Conservation (phyloP, 2,113 vertebrate species). For the Rhabdornis inornatus region DNA sequence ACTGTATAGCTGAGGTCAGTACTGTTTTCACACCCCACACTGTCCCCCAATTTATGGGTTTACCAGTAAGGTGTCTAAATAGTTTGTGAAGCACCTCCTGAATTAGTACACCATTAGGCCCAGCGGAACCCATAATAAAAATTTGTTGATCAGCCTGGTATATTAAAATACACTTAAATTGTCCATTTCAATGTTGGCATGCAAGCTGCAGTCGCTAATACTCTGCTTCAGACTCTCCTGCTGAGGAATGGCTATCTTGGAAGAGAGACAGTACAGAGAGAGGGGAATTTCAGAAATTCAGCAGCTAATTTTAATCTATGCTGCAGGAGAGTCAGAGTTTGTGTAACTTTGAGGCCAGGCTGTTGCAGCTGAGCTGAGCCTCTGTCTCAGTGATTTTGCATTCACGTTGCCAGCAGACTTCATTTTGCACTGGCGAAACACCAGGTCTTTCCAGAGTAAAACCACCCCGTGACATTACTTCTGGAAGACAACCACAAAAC, state of each 20-base stretch:
- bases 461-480: conserved; percentile 45
- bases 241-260: neutral
- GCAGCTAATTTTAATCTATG: neutral
- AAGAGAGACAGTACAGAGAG: neutral
- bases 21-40: neutral
- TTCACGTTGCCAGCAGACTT: conserved; percentile 17
- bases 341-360: neutral
- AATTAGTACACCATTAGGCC: neutral
- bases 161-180: neutral
- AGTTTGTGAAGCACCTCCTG: neutral
- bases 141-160: neutral
- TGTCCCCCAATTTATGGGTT: neutral
- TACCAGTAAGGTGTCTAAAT: neutral
- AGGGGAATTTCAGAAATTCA: neutral
- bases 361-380: neutral
- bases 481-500: conserved; percentile 65
- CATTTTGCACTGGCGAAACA: conserved; percentile 35
- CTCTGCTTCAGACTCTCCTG: neutral
- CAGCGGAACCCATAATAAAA: neutral
- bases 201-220: neutral
- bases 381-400: conserved; percentile 25
- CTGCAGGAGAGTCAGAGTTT: neutral
- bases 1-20: conserved; percentile 14
- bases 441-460: conserved; percentile 7
- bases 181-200: neutral